These are phyloP conservation scores for Sylvia atricapilla DNA, from an alignment of 2,113 vertebrate genomes.

Conservation along the genomic window DNA sequence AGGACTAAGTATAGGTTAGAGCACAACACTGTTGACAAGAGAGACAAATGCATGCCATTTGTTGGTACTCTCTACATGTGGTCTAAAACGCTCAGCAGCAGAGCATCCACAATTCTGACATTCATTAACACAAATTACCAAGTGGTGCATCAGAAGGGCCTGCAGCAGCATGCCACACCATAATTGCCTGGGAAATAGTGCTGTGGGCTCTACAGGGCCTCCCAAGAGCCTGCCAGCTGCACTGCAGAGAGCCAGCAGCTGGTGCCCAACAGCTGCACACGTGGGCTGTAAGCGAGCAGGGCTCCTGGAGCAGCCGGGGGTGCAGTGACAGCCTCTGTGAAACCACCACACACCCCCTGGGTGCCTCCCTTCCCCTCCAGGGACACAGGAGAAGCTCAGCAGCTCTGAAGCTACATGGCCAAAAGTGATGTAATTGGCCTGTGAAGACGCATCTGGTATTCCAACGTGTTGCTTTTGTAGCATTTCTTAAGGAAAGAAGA, in stretches of 20 bases:
- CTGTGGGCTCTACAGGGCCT: neutral
- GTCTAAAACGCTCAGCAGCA: slow-evolving; percentile 33
- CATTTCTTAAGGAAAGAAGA: neutral
- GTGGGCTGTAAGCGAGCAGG: neutral
- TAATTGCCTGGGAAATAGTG: neutral
- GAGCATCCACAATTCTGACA: slow-evolving; percentile 2
- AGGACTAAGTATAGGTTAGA: neutral
- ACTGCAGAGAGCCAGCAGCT: slow-evolving; percentile 1
- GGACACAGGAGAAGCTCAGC: neutral
- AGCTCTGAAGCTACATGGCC: neutral
- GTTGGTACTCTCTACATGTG: neutral
- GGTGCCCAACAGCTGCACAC: neutral
- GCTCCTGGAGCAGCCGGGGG: neutral
- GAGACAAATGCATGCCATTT: neutral
- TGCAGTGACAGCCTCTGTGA: neutral
- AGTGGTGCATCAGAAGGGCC: neutral
- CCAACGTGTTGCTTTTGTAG: neutral
- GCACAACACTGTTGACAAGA: neutral
- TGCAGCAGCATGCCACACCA: slow-evolving; percentile 2
- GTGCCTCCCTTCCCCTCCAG: neutral
- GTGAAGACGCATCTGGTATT: fast-evolving
- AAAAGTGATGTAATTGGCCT: neutral
- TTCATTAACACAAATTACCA: slow-evolving; percentile 49
- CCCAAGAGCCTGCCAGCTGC: slow-evolving; percentile 18
- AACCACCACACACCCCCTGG: neutral